Evolutionary conservation across 2,888 invertebrate species (phyloP), one percentile per base, ranked within the genome.

Genomic region (Prosopocoilus inquinatus): DNA sequence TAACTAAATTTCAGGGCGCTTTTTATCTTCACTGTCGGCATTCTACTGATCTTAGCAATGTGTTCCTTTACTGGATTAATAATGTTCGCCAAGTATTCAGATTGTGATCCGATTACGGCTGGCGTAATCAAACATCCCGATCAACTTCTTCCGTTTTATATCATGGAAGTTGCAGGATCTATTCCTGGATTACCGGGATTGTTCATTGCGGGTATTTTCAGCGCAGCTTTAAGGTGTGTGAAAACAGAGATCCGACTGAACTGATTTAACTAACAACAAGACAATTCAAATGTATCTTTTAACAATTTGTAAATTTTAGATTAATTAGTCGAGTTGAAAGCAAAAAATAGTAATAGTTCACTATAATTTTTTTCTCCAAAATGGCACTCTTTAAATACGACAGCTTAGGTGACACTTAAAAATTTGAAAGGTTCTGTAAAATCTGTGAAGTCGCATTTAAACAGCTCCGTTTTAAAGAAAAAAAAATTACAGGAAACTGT

Each of bases 121-220:
- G 80, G 82, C 44, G 80, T 79, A 63, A 81, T 84, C 33, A 75
- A 78, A 41, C 81, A 79, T 67, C 78, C 80, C 64, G 84, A 84
- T 68, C 82, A 84, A 58, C 57, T 75, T n/a, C 79, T 90, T 2
- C 89, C 90, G 0, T 84, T 84, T 65, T 90, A 87, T 67, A 82
- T 90, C 3, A 86, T 90, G 80, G 86, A 87, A 64, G 78, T 86
- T 9, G 81, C 88, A 0, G 76, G 79, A 2, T 76, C 82, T 70
- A 80, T 87, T 66, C 86, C 86, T 11, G 90, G 90, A 0, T 79
- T 90, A 46, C 84, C 89, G 20, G 90, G 90, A 2, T 79, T 90
- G 39, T 90, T 91, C 65, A 82, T 89, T 3, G 88, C 90, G 20
- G 86, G 89, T 16, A 80, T 89, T 39, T 88, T 90, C 64, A 86